Conservation (phyloP, 2,113 vertebrate genomes). For the Chlamydotis undulata region DNA sequence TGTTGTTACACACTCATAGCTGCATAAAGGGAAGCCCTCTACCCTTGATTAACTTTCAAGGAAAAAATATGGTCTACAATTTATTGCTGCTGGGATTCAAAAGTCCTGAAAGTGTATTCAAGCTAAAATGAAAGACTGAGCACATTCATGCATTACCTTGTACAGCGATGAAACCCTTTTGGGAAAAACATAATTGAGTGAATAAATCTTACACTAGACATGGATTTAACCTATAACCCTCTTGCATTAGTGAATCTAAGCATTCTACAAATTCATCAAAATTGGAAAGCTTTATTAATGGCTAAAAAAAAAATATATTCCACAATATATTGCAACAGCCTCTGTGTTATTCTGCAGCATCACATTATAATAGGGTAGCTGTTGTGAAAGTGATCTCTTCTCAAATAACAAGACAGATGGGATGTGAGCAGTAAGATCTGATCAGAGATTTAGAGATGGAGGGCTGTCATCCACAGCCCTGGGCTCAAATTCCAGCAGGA, state of each 20-base stretch:
- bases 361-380: neutral
- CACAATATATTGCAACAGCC: neutral
- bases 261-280: neutral
- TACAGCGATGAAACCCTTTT: neutral
- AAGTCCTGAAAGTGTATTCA: neutral
- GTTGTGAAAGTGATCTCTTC: neutral
- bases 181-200: neutral
- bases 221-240: constrained; percentile 6
- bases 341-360: neutral
- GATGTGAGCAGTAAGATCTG: neutral
- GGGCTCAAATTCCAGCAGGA: neutral
- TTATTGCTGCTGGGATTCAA: neutral
- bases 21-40: neutral
- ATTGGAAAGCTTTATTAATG: constrained; percentile 18
- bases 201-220: constrained; percentile 31
- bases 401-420: neutral
- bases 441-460: neutral
- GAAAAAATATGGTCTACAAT: neutral
- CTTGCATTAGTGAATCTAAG: neutral
- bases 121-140: neutral
- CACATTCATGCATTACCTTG: neutral
- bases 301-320: neutral
- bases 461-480: neutral
- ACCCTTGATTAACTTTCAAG: neutral
- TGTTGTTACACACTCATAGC: neutral